Conservation (phyloP, 2,797 vertebrate species). For the Aphelocoma californica region DNA sequence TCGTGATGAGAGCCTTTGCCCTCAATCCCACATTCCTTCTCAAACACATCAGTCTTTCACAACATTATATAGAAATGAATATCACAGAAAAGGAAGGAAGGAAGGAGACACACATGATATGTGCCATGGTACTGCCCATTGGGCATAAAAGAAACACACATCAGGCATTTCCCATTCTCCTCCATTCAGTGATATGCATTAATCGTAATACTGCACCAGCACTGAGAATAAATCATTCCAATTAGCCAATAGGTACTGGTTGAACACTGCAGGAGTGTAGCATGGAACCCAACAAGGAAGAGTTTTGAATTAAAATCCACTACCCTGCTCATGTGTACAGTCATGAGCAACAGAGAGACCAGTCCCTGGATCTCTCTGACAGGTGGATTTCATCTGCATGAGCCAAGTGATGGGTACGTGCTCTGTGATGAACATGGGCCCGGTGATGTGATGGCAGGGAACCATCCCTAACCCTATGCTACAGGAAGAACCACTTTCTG, state of each 20-base stretch:
- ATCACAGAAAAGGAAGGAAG: conserved; percentile 31
- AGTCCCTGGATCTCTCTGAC: neutral
- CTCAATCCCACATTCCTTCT: neutral
- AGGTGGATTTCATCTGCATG: conserved; percentile 41
- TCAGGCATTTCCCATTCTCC: conserved; percentile 50
- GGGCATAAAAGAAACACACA: conserved; percentile 37
- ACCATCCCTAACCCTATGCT: neutral
- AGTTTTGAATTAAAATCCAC: conserved; percentile 39
- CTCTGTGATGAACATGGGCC: conserved; percentile 17
- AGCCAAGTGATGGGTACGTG: neutral
- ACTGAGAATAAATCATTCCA: neutral
- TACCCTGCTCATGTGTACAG: neutral
- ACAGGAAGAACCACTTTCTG: neutral
- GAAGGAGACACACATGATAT: conserved; percentile 60
- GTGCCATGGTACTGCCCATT: neutral
- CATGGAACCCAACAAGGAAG: neutral
- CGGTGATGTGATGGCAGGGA: neutral
- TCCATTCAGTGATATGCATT: conserved; percentile 34
- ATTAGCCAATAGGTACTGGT: conserved; percentile 46
- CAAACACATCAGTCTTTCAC: neutral
- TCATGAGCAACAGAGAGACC: conserved; percentile 54
- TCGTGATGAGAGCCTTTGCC: neutral
- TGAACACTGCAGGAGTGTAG: conserved; percentile 51
- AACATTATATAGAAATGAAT: neutral
- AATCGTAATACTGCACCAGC: neutral